Conservation (phyloP, 2,797 vertebrate species). For the Columba guinea region DNA sequence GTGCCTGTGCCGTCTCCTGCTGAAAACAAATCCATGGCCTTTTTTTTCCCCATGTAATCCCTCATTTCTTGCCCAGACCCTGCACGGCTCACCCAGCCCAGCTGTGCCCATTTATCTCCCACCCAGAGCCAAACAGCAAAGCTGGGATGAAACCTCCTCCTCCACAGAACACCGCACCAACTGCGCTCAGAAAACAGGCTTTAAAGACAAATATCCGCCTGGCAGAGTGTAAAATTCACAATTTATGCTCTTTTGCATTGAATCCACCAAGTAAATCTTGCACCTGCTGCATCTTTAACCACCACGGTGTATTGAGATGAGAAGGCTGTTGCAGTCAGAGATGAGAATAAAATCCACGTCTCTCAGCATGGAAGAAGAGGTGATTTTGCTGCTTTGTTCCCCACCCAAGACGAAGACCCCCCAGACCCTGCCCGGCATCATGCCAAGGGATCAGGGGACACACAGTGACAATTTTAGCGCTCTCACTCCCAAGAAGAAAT, state of each 20-base stretch:
- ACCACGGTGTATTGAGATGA: neutral
- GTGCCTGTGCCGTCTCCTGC: neutral
- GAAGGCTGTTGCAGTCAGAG: neutral
- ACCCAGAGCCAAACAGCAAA: neutral
- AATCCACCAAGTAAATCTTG: neutral
- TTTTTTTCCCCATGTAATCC: neutral
- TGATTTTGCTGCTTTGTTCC: neutral
- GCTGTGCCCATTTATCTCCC: neutral
- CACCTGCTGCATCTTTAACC: neutral
- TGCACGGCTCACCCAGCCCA: neutral
- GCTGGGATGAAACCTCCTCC: neutral
- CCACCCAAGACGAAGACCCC: neutral
- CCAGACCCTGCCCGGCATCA: neutral
- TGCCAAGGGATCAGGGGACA: accelerated
- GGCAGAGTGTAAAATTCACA: neutral
- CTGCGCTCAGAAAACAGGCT: neutral
- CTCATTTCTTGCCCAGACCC: neutral
- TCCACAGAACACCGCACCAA: neutral
- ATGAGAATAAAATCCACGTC: accelerated
- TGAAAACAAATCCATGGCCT: neutral
- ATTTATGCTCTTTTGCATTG: neutral
- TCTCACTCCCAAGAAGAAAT: neutral
- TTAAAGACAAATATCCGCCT: neutral
- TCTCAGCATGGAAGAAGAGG: accelerated
- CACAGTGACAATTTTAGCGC: accelerated